Conservation (phyloP, 1,140 invertebrate species). For the Mycetomoellerius zeteki region DNA sequence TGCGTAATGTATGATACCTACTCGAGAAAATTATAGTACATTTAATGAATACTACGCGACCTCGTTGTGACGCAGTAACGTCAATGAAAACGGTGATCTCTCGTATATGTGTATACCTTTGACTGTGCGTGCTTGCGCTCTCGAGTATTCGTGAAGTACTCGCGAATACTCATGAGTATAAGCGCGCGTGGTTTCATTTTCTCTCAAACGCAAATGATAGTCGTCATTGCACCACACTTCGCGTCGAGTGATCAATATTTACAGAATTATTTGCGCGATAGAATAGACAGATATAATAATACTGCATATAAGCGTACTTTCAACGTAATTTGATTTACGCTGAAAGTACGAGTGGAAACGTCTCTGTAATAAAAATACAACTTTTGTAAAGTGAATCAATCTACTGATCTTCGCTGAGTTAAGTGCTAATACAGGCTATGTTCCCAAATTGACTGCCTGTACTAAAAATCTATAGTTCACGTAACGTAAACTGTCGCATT, state of each 20-base stretch:
- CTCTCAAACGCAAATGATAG: conserved; percentile 49
- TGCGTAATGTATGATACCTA: conserved; percentile 53
- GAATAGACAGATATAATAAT: conserved; percentile 42
- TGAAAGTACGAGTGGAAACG: conserved; percentile 28
- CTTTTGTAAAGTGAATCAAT: conserved; percentile 54
- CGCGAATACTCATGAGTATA: neutral
- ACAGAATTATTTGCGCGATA: conserved; percentile 55
- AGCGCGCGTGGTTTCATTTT: conserved; percentile 34
- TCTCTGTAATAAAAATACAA: conserved; percentile 27
- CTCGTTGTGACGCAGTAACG: conserved; percentile 1
- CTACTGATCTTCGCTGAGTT: neutral
- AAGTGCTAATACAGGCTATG: conserved; percentile 49
- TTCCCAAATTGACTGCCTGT: too few relatives aligned
- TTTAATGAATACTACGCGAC: conserved; percentile 35
- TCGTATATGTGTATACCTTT: conserved; percentile 15
- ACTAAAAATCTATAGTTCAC: too few relatives aligned
- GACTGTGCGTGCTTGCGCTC: neutral
- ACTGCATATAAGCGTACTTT: conserved; percentile 40
- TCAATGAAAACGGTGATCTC: conserved; percentile 29
- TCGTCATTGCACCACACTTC: conserved; percentile 27
- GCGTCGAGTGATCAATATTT: conserved; percentile 56
- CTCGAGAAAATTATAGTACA: conserved; percentile 44
- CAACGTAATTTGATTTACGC: conserved; percentile 37
- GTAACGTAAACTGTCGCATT: too few relatives aligned
- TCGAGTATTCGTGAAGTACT: neutral